Conservation (phyloP, 1,140 invertebrate genomes). For the Apis florea region DNA sequence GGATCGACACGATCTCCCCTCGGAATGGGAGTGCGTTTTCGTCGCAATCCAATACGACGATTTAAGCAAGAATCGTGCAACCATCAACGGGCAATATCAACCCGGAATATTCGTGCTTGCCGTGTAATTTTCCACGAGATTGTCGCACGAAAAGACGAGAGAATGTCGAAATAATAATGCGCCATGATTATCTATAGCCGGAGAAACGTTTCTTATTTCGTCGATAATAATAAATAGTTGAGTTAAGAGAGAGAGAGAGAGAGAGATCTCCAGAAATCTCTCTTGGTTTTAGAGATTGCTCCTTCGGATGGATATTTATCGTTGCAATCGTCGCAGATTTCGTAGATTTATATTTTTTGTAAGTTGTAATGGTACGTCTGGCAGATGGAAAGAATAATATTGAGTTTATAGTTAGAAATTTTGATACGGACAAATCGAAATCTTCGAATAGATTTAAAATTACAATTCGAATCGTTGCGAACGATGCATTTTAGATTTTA, state of each 20-base stretch:
- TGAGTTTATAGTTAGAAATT: too few relatives aligned
- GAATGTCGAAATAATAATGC: conserved; percentile 29
- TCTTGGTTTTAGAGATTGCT: not conserved
- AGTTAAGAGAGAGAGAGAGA: not conserved
- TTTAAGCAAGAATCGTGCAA: conserved; percentile 32
- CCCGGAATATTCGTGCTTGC: not conserved
- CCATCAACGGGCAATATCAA: not conserved
- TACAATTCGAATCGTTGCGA: not conserved
- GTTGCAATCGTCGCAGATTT: not conserved
- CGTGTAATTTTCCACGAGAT: conserved; percentile 16
- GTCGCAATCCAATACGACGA: not conserved
- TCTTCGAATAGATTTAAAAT: not conserved
- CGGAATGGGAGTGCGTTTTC: not conserved
- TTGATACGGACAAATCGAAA: too few relatives aligned
- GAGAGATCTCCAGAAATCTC: too few relatives aligned
- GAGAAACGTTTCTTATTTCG: conserved; percentile 11
- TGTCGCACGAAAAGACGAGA: not conserved
- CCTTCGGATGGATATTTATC: not conserved
- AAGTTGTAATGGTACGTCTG: too few relatives aligned
- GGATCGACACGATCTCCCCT: not conserved
- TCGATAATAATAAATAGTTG: conserved; percentile 25
- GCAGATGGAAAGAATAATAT: not conserved
- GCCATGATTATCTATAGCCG: conserved; percentile 4
- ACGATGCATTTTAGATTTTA: too few relatives aligned
- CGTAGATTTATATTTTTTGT: too few relatives aligned